phyloP scores from a whole-genome alignment of 1,140 invertebrate species.

The Penaeus vannamei region DNA sequence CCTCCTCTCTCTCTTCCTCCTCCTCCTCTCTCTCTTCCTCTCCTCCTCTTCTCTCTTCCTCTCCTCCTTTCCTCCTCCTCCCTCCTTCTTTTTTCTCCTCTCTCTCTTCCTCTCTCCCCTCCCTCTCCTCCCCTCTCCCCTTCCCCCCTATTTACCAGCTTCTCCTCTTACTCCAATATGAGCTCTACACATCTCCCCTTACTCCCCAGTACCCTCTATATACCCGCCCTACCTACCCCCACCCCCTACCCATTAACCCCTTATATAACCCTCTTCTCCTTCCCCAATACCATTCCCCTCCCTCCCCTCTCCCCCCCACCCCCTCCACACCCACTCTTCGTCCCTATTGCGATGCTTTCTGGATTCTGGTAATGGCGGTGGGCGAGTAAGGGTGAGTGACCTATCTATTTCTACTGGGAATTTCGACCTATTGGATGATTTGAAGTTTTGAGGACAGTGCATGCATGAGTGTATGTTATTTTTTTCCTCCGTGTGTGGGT shows the following conservation, averaged over 20 bases:
- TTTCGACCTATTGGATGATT: background rate
- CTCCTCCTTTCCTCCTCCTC: background rate
- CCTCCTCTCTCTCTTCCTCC: too few species aligned
- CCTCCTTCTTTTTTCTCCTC: background rate
- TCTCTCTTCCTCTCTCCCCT: too few species aligned
- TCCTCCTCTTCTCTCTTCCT: background rate
- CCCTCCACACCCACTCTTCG: background rate
- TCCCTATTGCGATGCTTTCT: too few species aligned
- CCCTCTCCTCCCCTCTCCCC: background rate
- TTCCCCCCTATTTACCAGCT: background rate
- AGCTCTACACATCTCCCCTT: too few species aligned
- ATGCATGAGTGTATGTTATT: background rate
- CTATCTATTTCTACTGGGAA: too few species aligned
- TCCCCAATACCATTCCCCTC: background rate
- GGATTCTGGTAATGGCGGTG: background rate
- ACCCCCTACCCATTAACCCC: background rate
- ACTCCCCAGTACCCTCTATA: background rate
- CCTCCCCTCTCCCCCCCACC: background rate
- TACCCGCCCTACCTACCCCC: background rate
- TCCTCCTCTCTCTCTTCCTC: background rate
- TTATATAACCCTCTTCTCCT: background rate
- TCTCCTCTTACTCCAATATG: background rate
- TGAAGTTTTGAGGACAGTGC: background rate
- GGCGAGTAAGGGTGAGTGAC: background rate
- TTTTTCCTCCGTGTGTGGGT: conserved; percentile 9